A percentile compares a stretch with the other conserved stretches of the same genome.
phyloP scores from a whole-genome alignment of 2,888 invertebrate genomes.

The Pseudococcus longispinus region DNA sequence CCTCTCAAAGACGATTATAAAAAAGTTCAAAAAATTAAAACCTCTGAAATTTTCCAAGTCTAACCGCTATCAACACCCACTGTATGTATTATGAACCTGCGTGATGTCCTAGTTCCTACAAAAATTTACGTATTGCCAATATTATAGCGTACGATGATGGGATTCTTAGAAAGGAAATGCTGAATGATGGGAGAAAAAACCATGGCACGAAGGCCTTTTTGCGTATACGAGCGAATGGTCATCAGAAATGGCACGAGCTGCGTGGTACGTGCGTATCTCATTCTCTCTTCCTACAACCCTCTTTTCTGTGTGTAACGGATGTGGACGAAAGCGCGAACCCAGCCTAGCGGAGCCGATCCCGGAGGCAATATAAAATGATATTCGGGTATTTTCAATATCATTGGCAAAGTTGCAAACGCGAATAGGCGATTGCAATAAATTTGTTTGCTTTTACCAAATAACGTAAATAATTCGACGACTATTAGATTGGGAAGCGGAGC shows the following conservation, averaged over 20 bases:
- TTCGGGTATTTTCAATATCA: constrained; percentile 12
- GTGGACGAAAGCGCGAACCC: not conserved
- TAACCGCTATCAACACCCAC: too few relatives aligned
- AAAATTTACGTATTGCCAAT: not conserved
- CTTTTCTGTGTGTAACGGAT: not conserved
- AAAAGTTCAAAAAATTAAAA: too few relatives aligned
- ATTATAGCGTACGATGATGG: not conserved
- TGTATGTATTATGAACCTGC: not conserved
- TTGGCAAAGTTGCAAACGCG: not conserved
- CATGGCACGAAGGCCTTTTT: not conserved
- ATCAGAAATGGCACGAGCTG: not conserved
- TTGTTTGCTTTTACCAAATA: constrained; percentile 28
- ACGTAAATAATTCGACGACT: constrained; percentile 28
- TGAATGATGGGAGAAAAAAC: not conserved
- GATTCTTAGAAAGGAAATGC: not conserved
- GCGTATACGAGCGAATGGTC: not conserved
- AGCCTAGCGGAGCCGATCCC: not conserved
- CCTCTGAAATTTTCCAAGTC: too few relatives aligned
- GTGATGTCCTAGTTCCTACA: not conserved
- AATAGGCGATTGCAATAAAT: constrained; percentile 8
- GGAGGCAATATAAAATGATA: constrained; percentile 11
- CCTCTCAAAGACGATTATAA: too few relatives aligned
- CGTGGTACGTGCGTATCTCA: not conserved
- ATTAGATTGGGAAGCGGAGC: not conserved
- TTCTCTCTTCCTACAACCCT: not conserved